phyloP scores from a whole-genome alignment of 2,113 vertebrate species.

The Pituophis catenifer region DNA sequence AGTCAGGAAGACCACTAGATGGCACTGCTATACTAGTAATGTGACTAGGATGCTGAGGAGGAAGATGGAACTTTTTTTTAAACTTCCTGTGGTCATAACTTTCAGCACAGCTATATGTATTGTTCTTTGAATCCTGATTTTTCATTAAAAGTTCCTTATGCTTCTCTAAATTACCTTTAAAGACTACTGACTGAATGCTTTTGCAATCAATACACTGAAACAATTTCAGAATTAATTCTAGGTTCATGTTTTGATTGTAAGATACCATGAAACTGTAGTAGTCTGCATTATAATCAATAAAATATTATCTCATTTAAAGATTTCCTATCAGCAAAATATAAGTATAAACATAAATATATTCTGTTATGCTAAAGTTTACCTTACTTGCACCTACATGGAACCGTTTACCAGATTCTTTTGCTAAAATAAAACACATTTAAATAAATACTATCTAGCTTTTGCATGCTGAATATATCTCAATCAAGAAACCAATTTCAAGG shows the following conservation, averaged over 20 bases:
- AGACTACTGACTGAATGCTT: background rate
- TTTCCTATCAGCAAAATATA: background rate
- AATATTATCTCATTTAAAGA: background rate
- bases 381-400: background rate
- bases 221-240: background rate
- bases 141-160: background rate
- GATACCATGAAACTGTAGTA: background rate
- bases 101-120: background rate
- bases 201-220: background rate
- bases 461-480: conserved; percentile 10
- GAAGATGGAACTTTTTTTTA: background rate
- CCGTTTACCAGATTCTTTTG: background rate
- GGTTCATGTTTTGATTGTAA: background rate
- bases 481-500: conserved; percentile 29
- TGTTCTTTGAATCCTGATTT: background rate
- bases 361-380: background rate
- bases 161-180: background rate
- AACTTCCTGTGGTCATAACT: background rate
- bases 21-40: background rate
- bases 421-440: background rate
- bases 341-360: background rate
- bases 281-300: background rate
- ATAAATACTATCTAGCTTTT: background rate
- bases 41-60: background rate
- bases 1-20: background rate